A percentile compares a stretch with the other conserved stretches of the same genome.
Evolutionary conservation across 2,113 vertebrate species (phyloP).

Genomic region (Scomber colias): DNA sequence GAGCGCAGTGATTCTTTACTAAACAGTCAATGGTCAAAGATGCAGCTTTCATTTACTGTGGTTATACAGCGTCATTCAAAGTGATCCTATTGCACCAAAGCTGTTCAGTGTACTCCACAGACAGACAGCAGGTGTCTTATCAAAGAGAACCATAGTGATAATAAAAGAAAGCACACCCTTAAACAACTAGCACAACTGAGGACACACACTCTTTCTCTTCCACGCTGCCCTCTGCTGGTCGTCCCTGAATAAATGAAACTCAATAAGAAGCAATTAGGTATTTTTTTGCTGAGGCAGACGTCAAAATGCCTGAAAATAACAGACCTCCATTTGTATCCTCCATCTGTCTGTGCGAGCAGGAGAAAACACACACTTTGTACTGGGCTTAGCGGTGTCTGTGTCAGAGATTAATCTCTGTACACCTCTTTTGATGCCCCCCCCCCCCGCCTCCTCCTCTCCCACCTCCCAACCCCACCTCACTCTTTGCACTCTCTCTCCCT

Average conservation of each 20-base stretch:
- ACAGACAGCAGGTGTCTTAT: constrained; percentile 1
- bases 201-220: neutral
- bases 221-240: constrained; percentile 65
- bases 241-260: neutral
- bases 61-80: neutral
- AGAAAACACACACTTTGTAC: constrained; percentile 9
- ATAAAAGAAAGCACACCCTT: neutral
- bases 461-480: neutral
- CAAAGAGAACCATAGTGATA: neutral
- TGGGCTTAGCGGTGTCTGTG: neutral
- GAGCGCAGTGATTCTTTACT: constrained; percentile 7
- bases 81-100: neutral
- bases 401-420: constrained; percentile 25
- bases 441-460: neutral
- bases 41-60: neutral
- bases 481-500: constrained; percentile 3
- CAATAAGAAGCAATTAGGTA: neutral
- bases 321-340: neutral
- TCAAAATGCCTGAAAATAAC: constrained; percentile 28
- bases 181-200: neutral
- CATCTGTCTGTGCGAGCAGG: neutral
- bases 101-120: neutral
- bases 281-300: constrained; percentile 26
- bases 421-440: constrained; percentile 19
- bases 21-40: neutral